These are phyloP conservation scores for Cydia pomonella DNA, from an alignment of 1,140 invertebrate species.

Conservation along the genomic window DNA sequence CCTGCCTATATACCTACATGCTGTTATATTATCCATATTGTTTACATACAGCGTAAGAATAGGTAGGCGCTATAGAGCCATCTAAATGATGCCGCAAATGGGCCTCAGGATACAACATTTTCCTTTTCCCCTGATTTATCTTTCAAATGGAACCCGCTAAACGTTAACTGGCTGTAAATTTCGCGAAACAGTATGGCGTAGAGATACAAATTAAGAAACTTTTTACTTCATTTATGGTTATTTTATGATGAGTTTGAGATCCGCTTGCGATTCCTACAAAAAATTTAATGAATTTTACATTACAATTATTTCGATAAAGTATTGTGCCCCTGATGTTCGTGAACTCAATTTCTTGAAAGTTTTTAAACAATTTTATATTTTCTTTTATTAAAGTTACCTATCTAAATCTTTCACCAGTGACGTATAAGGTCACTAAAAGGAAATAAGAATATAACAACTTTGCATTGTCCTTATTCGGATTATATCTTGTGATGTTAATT, in stretches of 20 bases:
- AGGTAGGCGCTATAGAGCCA: background rate
- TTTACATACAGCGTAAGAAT: background rate
- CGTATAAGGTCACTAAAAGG: too few relatives aligned
- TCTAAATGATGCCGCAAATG: background rate
- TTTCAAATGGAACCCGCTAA: constrained; percentile 8
- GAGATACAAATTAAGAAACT: constrained; percentile 23
- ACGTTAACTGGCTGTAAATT: constrained; percentile 21
- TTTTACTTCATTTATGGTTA: constrained; percentile 32
- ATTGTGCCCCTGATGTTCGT: background rate
- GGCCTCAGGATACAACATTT: background rate
- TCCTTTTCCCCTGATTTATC: background rate
- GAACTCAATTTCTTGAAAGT: background rate
- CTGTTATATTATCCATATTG: background rate
- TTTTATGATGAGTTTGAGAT: constrained; percentile 15
- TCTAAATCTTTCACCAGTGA: too few relatives aligned
- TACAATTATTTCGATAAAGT: background rate
- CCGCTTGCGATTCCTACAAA: background rate
- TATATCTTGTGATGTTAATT: too few relatives aligned
- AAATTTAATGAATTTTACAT: background rate
- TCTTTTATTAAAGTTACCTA: background rate
- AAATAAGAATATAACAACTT: too few relatives aligned
- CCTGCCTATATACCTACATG: too few relatives aligned
- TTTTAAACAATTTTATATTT: background rate
- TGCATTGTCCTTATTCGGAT: too few relatives aligned
- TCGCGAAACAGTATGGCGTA: constrained; percentile 19